phyloP scores from a whole-genome alignment of 2,888 invertebrate genomes.

The Lasioglossum malachurum region DNA sequence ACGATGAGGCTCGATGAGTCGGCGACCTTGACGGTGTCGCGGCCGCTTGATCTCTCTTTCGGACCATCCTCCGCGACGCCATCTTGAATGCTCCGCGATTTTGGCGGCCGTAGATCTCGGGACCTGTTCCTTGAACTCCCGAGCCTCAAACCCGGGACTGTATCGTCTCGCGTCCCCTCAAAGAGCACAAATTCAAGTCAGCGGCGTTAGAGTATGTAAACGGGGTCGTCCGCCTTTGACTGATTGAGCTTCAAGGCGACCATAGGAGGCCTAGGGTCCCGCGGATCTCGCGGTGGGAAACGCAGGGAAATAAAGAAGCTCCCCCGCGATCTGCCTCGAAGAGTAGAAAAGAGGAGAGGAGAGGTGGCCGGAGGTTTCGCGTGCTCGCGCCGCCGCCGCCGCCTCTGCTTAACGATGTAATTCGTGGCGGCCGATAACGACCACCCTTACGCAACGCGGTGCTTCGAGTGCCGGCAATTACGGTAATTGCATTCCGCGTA shows the following conservation, averaged over 20 bases:
- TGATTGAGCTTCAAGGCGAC: constrained; percentile 8
- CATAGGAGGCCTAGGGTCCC: background rate
- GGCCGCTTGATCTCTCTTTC: constrained; percentile 34
- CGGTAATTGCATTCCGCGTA: constrained; percentile 77
- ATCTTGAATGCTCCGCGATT: background rate
- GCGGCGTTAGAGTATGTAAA: constrained; percentile 13
- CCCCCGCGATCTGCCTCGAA: background rate
- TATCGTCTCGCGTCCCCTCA: background rate
- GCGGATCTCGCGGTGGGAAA: constrained; percentile 3
- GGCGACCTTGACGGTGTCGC: constrained; percentile 71
- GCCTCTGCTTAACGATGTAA: constrained; percentile 71
- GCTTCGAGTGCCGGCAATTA: constrained; percentile 73
- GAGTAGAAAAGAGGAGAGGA: background rate
- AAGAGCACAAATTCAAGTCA: constrained; percentile 20
- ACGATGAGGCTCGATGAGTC: constrained; percentile 59
- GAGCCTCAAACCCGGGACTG: background rate
- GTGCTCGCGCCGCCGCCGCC: constrained; percentile 9
- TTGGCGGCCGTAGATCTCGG: background rate
- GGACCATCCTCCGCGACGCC: background rate
- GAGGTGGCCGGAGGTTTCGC: background rate
- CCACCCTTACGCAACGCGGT: constrained; percentile 76
- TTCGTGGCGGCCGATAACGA: constrained; percentile 78
- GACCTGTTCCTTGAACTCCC: background rate
- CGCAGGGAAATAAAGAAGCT: constrained; percentile 15
- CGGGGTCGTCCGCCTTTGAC: constrained; percentile 24